Evolutionary conservation across 2,888 invertebrate species (phyloP).

Genomic region (Stenodera caucasica): DNA sequence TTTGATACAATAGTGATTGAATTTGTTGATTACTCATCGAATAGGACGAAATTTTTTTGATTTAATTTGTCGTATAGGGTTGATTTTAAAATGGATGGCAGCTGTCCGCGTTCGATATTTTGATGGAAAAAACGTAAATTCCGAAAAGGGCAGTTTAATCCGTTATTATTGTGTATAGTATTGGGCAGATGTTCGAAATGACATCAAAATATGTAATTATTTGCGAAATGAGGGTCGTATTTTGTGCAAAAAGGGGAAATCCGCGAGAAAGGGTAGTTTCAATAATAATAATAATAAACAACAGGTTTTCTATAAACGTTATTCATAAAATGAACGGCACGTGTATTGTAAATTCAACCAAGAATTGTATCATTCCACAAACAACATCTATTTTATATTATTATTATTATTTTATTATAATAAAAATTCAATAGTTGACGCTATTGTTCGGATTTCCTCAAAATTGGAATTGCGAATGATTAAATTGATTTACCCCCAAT

Average conservation of each 20-base stretch:
- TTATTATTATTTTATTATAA: conserved; percentile 37
- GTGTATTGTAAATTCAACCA: conserved; percentile 13
- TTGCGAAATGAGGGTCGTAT: conserved; percentile 53
- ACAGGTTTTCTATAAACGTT: conserved; percentile 38
- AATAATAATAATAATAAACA: conserved; percentile 47
- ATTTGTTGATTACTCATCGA: not conserved
- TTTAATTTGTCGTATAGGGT: not conserved
- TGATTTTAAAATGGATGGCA: not conserved
- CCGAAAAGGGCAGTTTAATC: conserved; percentile 41
- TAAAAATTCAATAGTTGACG: conserved; percentile 34
- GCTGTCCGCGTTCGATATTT: not conserved
- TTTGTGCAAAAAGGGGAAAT: conserved; percentile 55
- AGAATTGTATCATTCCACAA: not conserved
- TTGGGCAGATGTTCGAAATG: conserved; percentile 48
- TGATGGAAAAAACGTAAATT: conserved; percentile 28
- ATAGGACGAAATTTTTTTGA: not conserved
- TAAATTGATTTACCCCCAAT: conserved; percentile 39
- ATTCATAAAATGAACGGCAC: conserved; percentile 31
- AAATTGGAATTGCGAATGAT: conserved; percentile 40
- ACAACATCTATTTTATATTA: conserved; percentile 14
- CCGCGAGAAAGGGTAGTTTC: conserved; percentile 50
- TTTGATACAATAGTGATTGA: too few relatives aligned
- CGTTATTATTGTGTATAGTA: conserved; percentile 45
- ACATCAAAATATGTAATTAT: conserved; percentile 55
- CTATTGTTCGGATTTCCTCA: conserved; percentile 40